Evolutionary conservation across 2,113 vertebrate genomes (phyloP).

Genomic region (Hipposideros armiger): DNA sequence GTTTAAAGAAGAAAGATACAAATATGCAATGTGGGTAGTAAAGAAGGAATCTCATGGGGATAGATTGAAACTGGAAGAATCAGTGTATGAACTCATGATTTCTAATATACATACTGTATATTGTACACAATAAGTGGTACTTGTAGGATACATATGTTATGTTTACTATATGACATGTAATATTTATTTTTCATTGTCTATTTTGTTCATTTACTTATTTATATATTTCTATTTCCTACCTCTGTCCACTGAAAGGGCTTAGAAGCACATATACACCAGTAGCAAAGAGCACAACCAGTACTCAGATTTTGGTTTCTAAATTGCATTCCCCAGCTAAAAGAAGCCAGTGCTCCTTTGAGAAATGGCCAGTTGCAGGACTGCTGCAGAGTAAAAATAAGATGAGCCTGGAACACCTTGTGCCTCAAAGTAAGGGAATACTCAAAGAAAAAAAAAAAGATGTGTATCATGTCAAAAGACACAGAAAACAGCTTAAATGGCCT

Average conservation of each 20-base stretch:
- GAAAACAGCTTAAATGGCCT: background rate
- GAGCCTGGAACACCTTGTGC: background rate
- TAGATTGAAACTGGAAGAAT: background rate
- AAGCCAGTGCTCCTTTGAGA: background rate
- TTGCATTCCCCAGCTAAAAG: slow-evolving; percentile 23
- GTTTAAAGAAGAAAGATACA: slow-evolving; percentile 13
- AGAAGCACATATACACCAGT: background rate
- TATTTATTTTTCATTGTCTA: background rate
- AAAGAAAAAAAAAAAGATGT: background rate
- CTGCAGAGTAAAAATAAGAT: background rate
- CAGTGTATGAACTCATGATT: background rate
- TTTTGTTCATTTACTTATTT: background rate
- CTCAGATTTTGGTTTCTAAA: slow-evolving; percentile 34
- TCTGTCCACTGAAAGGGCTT: background rate
- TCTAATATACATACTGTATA: background rate
- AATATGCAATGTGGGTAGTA: background rate
- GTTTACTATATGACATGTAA: background rate
- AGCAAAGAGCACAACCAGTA: background rate
- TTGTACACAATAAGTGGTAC: background rate
- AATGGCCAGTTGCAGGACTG: background rate
- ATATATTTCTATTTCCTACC: background rate
- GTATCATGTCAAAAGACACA: slow-evolving; percentile 2
- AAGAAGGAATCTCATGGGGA: background rate
- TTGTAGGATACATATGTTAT: background rate
- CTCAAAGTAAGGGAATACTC: background rate